Base-by-base conservation (phyloP, 1,140 invertebrate species). In the Anagrus nilaparvatae region DNA sequence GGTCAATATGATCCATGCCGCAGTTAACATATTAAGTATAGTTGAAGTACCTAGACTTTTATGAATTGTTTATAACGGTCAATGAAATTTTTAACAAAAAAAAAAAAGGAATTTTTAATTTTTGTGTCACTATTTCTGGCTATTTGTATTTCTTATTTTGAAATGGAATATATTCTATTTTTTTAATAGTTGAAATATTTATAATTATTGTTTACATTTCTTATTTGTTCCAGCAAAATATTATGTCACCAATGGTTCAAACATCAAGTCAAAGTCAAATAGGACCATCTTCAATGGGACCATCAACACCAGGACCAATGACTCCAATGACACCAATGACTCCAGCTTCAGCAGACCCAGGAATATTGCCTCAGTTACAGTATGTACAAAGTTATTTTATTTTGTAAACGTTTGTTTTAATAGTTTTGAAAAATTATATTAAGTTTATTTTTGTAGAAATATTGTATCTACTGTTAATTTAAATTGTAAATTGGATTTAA, bases 401-500 rank as follows among this genome's bases (percentile, higher is more conserved):
- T 24, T 32, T 33, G 12, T 23, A 12, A 27, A 32, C 20, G 24
- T 41, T 46, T 39, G 43, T 30, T 46, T 14, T 30, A n/a, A 24
- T 30, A 44, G 27, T 49, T 34, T 37, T 44, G 5, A 32, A 44
- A 30, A 40, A 27, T 18, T 37, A 29, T 44, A 18, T 40, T 39
- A 39, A 44, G 47, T 54, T 60, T 59, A 56, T 63, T 76, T 47
- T 61, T n/a, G n/a, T n/a, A 89, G 86, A 59, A 94, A 95, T 61
- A 94, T 99, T 58, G 95, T 99, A 1, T 97, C 94, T 27, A 99
- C 95, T 32, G 94, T 99, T 1, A 98, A 97, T 69, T 71, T 99
- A 40, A 92, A 84, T 55, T 97, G 94, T 60, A 94, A 92, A 70
- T 69, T 97, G 52, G 92, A 97, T 61, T 70, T 97, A 25, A 96